Evolutionary conservation across 2,888 invertebrate species (phyloP).

Genomic region (Thumatha senex): DNA sequence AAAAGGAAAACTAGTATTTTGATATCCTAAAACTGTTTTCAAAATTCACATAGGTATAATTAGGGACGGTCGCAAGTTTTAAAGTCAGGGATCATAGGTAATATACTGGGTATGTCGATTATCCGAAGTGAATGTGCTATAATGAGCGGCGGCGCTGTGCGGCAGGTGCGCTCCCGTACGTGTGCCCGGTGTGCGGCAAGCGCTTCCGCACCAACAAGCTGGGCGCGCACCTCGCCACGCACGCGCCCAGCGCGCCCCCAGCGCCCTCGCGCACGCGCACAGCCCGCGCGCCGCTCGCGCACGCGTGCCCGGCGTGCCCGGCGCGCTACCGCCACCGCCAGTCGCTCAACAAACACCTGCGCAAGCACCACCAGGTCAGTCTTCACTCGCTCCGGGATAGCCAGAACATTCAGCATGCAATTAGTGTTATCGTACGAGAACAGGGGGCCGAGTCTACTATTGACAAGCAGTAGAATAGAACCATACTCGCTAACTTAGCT

Average conservation of each 20-base stretch:
- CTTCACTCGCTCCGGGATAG: too few species aligned
- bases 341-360: slow-evolving; percentile 61
- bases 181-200: slow-evolving; percentile 64
- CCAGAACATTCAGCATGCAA: too few species aligned
- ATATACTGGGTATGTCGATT: too few species aligned
- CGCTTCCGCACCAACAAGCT: slow-evolving; percentile 69
- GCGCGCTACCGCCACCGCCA: slow-evolving; percentile 56
- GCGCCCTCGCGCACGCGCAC: slow-evolving; percentile 27
- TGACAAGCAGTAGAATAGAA: too few species aligned
- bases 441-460: too few species aligned
- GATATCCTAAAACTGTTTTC: too few species aligned
- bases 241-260: slow-evolving; percentile 34
- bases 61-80: too few species aligned
- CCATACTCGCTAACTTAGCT: too few species aligned
- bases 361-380: slow-evolving; percentile 42
- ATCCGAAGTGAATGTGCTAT: too few species aligned
- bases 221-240: slow-evolving; percentile 53
- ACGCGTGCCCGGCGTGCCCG: slow-evolving; percentile 44
- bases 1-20: not conserved
- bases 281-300: slow-evolving; percentile 10
- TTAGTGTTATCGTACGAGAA: too few species aligned
- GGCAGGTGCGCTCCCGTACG: slow-evolving; percentile 63
- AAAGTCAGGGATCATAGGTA: too few species aligned
- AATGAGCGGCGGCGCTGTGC: not conserved
- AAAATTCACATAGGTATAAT: too few species aligned